Percentiles rank a stretch among this genome's conserved stretches.
These are phyloP conservation scores for Hippocampus mohnikei DNA, from an alignment of 2,113 vertebrate species.

Conservation along the genomic window DNA sequence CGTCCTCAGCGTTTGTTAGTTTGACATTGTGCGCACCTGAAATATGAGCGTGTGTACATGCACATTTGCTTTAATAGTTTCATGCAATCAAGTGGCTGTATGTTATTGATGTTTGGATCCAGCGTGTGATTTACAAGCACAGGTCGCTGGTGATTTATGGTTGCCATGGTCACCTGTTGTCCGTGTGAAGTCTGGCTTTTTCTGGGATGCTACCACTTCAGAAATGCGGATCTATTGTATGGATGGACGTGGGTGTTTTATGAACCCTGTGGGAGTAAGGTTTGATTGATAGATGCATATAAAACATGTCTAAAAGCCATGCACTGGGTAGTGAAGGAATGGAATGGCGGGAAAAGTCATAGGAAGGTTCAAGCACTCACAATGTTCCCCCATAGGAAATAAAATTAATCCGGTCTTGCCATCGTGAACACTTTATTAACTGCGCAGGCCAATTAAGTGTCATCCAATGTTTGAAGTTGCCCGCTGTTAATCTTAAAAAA, in stretches of 20 bases:
- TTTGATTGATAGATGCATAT: background rate
- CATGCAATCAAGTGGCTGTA: background rate
- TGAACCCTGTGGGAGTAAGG: background rate
- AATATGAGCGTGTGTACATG: background rate
- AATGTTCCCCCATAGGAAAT: background rate
- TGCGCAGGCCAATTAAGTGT: background rate
- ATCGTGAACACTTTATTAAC: background rate
- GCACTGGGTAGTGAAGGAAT: background rate
- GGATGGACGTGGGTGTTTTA: background rate
- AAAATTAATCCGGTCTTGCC: background rate
- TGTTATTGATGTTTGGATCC: background rate
- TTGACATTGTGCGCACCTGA: background rate
- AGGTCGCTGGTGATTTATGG: constrained; percentile 9
- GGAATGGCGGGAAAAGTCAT: background rate
- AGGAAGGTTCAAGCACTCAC: background rate
- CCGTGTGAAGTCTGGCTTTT: constrained; percentile 26
- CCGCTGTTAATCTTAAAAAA: background rate
- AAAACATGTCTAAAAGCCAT: background rate
- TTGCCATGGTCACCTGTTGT: constrained; percentile 19
- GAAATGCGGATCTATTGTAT: constrained; percentile 19
- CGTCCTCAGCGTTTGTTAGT: background rate
- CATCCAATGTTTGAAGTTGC: background rate
- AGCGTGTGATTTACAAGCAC: constrained; percentile 16
- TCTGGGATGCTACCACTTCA: constrained; percentile 28
- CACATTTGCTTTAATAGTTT: background rate